Evolutionary conservation across 2,888 invertebrate genomes (phyloP).

Genomic region (Chesias legatella): DNA sequence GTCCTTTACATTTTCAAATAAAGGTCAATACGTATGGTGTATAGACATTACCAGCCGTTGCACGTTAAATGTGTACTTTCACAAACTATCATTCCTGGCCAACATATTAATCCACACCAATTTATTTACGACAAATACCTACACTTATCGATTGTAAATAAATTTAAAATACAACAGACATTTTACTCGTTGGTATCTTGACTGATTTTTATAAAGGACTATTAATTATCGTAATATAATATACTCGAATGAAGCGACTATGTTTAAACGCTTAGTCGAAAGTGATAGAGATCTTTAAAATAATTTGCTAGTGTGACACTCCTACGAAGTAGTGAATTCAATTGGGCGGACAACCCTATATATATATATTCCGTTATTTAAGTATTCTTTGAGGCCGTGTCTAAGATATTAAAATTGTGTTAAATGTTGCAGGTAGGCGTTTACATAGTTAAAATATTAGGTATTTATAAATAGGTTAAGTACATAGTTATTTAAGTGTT

Average conservation of each 20-base stretch:
- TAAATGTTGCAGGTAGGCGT: slow-evolving; percentile 8
- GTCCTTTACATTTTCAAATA: no score
- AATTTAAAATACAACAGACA: slow-evolving; percentile 25
- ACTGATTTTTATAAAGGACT: slow-evolving; percentile 26
- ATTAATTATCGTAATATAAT: slow-evolving; percentile 35
- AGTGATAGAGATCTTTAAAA: slow-evolving; percentile 59
- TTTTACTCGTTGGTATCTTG: slow-evolving; percentile 21
- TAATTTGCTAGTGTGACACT: slow-evolving; percentile 50
- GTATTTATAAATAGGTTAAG: slow-evolving; percentile 27
- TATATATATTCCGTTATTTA: slow-evolving; percentile 20
- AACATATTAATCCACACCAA: slow-evolving; percentile 16
- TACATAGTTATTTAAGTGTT: slow-evolving; percentile 32
- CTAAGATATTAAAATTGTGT: slow-evolving; percentile 15
- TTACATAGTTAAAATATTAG: slow-evolving; percentile 18
- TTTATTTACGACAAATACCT: slow-evolving; percentile 18
- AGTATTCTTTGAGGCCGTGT: slow-evolving; percentile 26
- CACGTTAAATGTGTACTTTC: slow-evolving; percentile 8
- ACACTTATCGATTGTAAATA: slow-evolving; percentile 21
- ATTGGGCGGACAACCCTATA: slow-evolving; percentile 32
- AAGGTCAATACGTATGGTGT: not conserved
- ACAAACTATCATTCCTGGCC: slow-evolving; percentile 18
- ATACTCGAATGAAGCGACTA: slow-evolving; percentile 46
- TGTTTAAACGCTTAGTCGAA: slow-evolving; percentile 41
- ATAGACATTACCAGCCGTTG: slow-evolving; percentile 11
- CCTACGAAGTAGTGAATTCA: slow-evolving; percentile 41